A percentile compares a stretch with the other conserved stretches of the same genome.
Evolutionary conservation across 2,797 vertebrate species (phyloP).

Genomic region (Rhinogobio ventralis): DNA sequence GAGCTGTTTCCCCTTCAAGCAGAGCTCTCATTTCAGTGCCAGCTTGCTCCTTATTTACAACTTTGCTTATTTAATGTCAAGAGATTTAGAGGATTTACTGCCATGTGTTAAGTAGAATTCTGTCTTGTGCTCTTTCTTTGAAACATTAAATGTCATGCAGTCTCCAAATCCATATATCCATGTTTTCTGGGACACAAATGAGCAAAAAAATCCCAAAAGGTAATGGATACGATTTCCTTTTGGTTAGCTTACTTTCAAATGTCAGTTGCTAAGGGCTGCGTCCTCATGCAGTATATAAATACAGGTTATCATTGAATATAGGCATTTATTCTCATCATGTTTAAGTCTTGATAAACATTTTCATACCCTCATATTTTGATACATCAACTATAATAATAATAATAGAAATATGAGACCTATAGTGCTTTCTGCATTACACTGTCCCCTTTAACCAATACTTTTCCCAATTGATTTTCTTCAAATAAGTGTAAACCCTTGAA

Average conservation of each 20-base stretch:
- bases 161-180: conserved; percentile 8
- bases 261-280: neutral
- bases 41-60: conserved; percentile 39
- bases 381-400: neutral
- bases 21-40: conserved; percentile 34
- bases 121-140: conserved; percentile 16
- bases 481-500: neutral
- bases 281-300: conserved; percentile 2
- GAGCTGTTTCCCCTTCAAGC: conserved; percentile 28
- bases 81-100: conserved; percentile 36
- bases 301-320: neutral
- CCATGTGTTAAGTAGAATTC: conserved; percentile 13
- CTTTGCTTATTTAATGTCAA: conserved; percentile 27
- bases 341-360: no score
- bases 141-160: conserved; percentile 38
- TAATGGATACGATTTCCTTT: conserved; percentile 14
- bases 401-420: neutral
- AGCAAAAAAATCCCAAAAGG: neutral
- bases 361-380: neutral
- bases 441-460: neutral
- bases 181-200: conserved; percentile 8
- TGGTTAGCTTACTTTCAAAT: conserved; percentile 11
- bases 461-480: neutral
- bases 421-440: neutral
- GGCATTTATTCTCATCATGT: neutral